Evolutionary conservation across 2,113 vertebrate genomes (phyloP).

Genomic region (Caracal caracal): DNA sequence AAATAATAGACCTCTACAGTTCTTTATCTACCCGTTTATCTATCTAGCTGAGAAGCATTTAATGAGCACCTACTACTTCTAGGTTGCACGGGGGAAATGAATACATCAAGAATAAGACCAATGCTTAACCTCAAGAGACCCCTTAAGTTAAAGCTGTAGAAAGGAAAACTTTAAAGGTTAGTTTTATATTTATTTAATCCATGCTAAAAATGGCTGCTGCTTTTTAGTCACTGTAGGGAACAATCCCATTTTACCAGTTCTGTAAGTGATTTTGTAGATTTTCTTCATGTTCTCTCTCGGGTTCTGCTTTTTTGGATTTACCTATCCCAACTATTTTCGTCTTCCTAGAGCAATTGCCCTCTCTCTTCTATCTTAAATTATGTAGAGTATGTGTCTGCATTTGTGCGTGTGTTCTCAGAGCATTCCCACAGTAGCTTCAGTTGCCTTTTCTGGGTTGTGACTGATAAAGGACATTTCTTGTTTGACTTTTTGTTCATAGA

Average conservation of each 20-base stretch:
- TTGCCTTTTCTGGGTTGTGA: neutral
- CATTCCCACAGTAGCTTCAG: neutral
- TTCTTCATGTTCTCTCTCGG: neutral
- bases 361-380: neutral
- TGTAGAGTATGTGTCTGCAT: neutral
- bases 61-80: neutral
- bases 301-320: neutral
- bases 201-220: neutral
- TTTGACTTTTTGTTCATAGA: neutral
- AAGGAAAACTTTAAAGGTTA: neutral
- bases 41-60: neutral
- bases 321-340: neutral
- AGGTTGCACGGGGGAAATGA: neutral
- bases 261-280: neutral
- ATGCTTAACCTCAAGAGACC: neutral
- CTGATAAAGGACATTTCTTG: neutral
- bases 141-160: neutral
- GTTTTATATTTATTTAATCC: neutral
- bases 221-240: neutral
- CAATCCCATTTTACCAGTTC: neutral
- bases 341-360: neutral
- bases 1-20: neutral
- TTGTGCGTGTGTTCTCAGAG: rapidly evolving
- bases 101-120: neutral
- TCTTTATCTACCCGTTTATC: neutral